Evolutionary conservation across 2,113 vertebrate species (phyloP), one percentile per base, ranked within the genome.

Genomic region (Bagarius yarrelli): DNA sequence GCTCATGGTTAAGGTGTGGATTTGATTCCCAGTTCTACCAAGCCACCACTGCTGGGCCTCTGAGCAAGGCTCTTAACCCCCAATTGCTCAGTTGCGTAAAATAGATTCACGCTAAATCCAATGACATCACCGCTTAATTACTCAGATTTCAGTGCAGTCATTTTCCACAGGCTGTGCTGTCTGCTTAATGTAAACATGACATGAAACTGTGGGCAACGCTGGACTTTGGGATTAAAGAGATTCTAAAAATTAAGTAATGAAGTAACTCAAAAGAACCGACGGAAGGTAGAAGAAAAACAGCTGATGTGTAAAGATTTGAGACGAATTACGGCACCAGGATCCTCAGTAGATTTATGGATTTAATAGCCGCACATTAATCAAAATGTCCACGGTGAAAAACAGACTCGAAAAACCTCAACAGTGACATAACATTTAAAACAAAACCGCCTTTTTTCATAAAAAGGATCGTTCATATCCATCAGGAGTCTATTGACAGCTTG

Each of bases 341-440:
- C 76, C 44, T 66, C 19, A 16, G 34, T 60, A 56, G 80, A 81
- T 81, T 81, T 66, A 66, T 47, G 52, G 44, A 15, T 19, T n/a
- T 63, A 57, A 74, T 32, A 52, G 36, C 11, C 40, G 71, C 52
- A 34, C 80, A 81, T 81, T 57, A 44, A 81, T 81, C 80, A 81
- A 30, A 67, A 69, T 36, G 34, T 76, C 25, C 71, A 13, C 25
- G 14, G 14, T 50, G 12, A 50, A 66, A 75, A 81, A 73, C 9
- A 71, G 77, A 21, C 36, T 30, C 36, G 1, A 67, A 32, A 47
- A 71, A 44, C 66, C 50, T 19, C 50, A 73, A 71, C 79, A 36
- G 18, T 59, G 27, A 59, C 47, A 70, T 53, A 40, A 80, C 15
- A 34, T 73, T 80, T 19, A 34, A 81, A 76, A 67, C 53, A 56